These are phyloP conservation scores for Amaurobius ferox DNA, from an alignment of 2,888 invertebrate species.

Conservation along the genomic window DNA sequence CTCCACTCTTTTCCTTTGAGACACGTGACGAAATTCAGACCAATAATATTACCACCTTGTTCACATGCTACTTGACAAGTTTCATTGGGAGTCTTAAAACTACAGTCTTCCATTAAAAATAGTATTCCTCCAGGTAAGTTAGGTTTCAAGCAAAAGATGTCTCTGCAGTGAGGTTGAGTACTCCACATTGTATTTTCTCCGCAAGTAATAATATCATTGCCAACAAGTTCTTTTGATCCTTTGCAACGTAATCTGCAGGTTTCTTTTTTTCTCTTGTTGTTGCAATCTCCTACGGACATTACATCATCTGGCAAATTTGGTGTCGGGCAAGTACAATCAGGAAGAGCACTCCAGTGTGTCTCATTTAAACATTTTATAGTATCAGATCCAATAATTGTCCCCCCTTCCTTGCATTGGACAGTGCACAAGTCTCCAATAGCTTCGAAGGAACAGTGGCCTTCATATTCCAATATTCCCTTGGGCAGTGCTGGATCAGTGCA, in stretches of 20 bases:
- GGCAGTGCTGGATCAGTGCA: not conserved
- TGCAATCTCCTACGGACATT: not conserved
- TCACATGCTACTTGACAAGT: not conserved
- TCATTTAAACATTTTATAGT: constrained; percentile 7
- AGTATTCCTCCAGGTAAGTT: not conserved
- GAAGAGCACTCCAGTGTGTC: not conserved
- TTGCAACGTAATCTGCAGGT: constrained; percentile 20
- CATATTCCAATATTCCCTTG: not conserved
- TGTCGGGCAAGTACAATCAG: constrained; percentile 4
- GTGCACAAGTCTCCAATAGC: not conserved
- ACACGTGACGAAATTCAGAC: constrained; percentile 3
- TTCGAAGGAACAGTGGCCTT: not conserved
- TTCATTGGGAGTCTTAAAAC: not conserved
- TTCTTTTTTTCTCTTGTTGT: not conserved
- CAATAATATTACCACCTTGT: constrained; percentile 1
- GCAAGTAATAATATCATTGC: not conserved
- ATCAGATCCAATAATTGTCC: not conserved
- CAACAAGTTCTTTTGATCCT: not conserved
- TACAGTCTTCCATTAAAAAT: not conserved
- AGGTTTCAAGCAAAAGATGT: not conserved
- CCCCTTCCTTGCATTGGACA: not conserved
- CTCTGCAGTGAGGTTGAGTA: not conserved
- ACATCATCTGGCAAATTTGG: not conserved
- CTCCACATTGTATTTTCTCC: constrained; percentile 3
- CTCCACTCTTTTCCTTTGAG: not conserved